These are phyloP conservation scores for Ochropleura leucogaster DNA, from an alignment of 2,888 invertebrate genomes.

Conservation along the genomic window DNA sequence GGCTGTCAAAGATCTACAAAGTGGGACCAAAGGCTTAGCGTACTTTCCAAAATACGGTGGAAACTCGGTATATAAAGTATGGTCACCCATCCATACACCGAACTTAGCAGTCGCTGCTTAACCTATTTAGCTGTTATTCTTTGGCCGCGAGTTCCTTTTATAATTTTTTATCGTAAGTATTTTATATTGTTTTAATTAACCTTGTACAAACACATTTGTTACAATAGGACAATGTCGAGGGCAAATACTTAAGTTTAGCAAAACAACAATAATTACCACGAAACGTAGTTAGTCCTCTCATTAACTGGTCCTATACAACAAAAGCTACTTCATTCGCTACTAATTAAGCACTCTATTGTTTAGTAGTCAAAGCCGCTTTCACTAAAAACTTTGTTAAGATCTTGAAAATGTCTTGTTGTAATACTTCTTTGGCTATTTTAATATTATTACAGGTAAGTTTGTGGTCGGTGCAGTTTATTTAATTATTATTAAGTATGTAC, in stretches of 20 bases:
- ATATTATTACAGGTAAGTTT: slow-evolving; percentile 42
- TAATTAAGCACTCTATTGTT: slow-evolving; percentile 56
- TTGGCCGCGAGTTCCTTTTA: neutral
- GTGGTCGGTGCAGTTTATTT: slow-evolving; percentile 8
- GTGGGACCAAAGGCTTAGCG: neutral
- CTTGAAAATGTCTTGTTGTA: slow-evolving; percentile 15
- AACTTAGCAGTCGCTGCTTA: neutral
- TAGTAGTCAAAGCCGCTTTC: slow-evolving; percentile 32
- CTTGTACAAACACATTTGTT: neutral
- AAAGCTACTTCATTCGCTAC: slow-evolving; percentile 45
- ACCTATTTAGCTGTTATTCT: neutral
- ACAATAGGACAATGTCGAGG: neutral
- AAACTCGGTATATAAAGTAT: neutral
- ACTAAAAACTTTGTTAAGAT: slow-evolving; percentile 31
- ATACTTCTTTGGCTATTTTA: slow-evolving; percentile 41
- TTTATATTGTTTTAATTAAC: neutral
- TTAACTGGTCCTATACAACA: slow-evolving; percentile 19
- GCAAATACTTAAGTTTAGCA: neutral
- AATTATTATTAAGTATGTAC: slow-evolving; percentile 15
- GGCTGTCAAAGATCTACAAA: neutral
- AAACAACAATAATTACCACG: neutral
- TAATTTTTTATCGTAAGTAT: neutral
- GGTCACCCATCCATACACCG: neutral
- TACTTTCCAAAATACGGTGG: neutral
- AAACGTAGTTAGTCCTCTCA: neutral